Conservation (phyloP, 2,797 vertebrate genomes). For the Heliangelus exortis region DNA sequence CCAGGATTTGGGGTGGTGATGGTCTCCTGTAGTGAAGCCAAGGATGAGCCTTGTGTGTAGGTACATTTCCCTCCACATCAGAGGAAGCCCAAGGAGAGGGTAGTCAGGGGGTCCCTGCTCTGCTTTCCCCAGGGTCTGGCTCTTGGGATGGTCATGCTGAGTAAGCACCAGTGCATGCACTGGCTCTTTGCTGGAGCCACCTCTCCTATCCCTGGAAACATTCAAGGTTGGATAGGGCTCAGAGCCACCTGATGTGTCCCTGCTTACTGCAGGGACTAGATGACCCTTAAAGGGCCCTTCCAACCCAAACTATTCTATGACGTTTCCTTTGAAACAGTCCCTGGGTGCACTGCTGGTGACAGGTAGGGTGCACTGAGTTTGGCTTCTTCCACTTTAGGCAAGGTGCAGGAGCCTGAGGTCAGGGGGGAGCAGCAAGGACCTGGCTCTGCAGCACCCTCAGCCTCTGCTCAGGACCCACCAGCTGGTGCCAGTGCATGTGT, state of each 20-base stretch:
- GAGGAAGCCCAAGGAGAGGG: neutral
- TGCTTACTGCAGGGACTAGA: too few species aligned
- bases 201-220: too few species aligned
- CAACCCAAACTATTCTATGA: too few species aligned
- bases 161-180: neutral
- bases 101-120: neutral
- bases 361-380: neutral
- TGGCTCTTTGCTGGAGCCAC: neutral
- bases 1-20: neutral
- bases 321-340: neutral
- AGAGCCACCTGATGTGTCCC: too few species aligned
- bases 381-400: neutral
- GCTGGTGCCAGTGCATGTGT: rapidly evolving
- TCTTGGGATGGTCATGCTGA: rapidly evolving
- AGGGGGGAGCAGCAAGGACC: rapidly evolving
- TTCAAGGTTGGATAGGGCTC: too few species aligned
- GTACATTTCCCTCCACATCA: neutral
- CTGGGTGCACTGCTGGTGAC: neutral
- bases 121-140: neutral
- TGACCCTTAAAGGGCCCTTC: too few species aligned
- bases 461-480: neutral
- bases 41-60: neutral
- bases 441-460: rapidly evolving
- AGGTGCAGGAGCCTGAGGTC: rapidly evolving
- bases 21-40: neutral